A percentile compares a stretch with the other conserved stretches of the same genome.
These are phyloP conservation scores for Sula dactylatra DNA, from an alignment of 2,113 vertebrate species.

Conservation along the genomic window DNA sequence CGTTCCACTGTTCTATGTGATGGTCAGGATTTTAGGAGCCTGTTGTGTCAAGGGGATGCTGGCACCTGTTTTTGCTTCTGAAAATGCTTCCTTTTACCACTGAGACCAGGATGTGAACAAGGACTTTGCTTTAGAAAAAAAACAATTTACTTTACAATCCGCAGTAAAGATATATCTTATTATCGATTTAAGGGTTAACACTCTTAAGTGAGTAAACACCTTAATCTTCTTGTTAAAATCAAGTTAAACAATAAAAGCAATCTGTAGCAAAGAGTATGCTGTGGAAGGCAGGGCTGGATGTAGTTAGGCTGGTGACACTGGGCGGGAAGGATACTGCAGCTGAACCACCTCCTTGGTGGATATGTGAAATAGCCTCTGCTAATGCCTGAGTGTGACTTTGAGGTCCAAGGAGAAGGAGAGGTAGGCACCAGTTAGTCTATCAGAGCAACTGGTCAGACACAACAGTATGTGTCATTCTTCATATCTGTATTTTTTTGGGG, in stretches of 20 bases:
- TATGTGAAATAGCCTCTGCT: neutral
- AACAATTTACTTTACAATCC: neutral
- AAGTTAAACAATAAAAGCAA: neutral
- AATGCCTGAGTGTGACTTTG: neutral
- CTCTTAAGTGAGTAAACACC: neutral
- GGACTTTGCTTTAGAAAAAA: neutral
- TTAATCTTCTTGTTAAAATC: neutral
- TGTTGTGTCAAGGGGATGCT: neutral
- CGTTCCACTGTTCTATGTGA: neutral
- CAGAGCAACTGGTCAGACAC: neutral
- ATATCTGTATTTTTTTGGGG: neutral
- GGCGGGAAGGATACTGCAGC: neutral
- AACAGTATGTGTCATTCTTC: neutral
- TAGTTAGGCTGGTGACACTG: neutral
- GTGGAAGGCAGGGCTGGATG: neutral
- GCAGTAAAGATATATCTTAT: neutral
- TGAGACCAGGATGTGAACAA: neutral
- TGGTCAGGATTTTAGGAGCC: neutral
- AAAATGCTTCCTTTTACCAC: neutral
- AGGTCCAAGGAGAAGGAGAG: neutral
- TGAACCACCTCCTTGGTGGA: neutral
- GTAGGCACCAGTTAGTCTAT: neutral
- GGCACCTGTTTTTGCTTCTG: neutral
- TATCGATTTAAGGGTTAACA: neutral
- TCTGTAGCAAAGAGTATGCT: neutral